Percentiles rank a stretch among this genome's conserved stretches.
Evolutionary conservation across 2,888 invertebrate species (phyloP).

Genomic region (Sarcophaga subvicina): DNA sequence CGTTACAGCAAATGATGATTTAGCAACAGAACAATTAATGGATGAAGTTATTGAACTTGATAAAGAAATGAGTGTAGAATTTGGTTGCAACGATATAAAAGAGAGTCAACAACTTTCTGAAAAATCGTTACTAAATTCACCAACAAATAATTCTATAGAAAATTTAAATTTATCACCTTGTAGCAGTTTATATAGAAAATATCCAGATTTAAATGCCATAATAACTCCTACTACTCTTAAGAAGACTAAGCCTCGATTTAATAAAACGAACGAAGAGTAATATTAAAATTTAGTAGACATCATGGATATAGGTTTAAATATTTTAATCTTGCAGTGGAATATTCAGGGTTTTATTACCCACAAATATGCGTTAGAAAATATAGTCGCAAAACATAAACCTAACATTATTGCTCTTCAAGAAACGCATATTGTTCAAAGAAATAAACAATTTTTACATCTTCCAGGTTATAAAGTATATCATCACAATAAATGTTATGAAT

Average conservation of each 20-base stretch:
- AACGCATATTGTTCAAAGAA: conserved; percentile 1
- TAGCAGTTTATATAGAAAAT: conserved; percentile 8
- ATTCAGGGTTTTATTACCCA: conserved; percentile 25
- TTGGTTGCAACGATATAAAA: too few species aligned
- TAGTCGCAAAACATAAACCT: conserved; percentile 2
- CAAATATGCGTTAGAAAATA: conserved; percentile 12
- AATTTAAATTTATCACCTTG: background rate
- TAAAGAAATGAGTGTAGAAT: too few species aligned
- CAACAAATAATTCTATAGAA: background rate
- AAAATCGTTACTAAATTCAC: background rate
- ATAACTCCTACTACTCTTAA: conserved; percentile 7
- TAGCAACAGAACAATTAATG: too few species aligned
- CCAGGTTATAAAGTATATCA: conserved; percentile 19
- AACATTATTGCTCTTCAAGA: background rate
- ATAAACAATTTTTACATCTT: conserved; percentile 9
- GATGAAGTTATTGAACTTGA: too few species aligned
- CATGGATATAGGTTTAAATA: conserved; percentile 4
- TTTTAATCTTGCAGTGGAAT: conserved; percentile 19
- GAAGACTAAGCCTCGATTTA: background rate
- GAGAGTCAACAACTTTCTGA: background rate
- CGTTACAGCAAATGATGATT: too few species aligned
- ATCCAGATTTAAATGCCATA: background rate
- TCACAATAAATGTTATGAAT: conserved; percentile 16
- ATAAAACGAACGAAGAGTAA: background rate
- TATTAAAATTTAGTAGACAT: background rate